Conservation (phyloP, 1,140 invertebrate genomes). For the Bacillus rossius region DNA sequence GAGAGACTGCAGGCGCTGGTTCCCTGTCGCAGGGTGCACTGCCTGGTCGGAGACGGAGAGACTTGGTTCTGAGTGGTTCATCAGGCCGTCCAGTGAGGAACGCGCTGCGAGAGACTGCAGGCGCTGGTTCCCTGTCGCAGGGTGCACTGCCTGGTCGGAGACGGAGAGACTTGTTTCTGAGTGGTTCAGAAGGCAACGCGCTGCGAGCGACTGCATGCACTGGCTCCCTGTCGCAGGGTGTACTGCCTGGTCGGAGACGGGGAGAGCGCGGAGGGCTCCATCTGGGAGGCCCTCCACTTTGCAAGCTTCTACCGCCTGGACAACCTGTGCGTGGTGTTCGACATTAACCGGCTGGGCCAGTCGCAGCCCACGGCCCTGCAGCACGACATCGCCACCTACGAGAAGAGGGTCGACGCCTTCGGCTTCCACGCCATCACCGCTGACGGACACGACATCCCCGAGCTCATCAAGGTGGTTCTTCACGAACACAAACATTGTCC, state of each 20-base stretch:
- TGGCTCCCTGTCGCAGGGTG: constrained; percentile 71
- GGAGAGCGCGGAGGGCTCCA: constrained; percentile 95
- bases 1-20: too few relatives aligned
- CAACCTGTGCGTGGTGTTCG: constrained; percentile 95
- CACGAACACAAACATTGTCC: too few relatives aligned
- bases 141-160: too few relatives aligned
- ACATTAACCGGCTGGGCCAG: constrained; percentile 96
- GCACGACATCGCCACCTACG: constrained; percentile 88
- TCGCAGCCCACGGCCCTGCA: constrained; percentile 90
- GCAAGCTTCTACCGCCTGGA: constrained; percentile 93
- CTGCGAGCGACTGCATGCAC: too few relatives aligned
- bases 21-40: too few relatives aligned
- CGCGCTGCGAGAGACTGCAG: too few relatives aligned
- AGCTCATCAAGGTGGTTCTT: constrained; percentile 76
- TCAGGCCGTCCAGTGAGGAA: too few relatives aligned
- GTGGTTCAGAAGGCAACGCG: too few relatives aligned
- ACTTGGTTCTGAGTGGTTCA: too few relatives aligned
- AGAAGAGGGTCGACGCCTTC: constrained; percentile 84
- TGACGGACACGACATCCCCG: constrained; percentile 94
- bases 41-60: too few relatives aligned
- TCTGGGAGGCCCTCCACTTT: constrained; percentile 98
- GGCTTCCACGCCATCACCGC: constrained; percentile 90
- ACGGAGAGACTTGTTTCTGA: too few relatives aligned
- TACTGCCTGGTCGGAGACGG: constrained; percentile 97
- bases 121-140: too few relatives aligned